Conservation (phyloP, 2,113 vertebrate species). For the Larimichthys crocea region DNA sequence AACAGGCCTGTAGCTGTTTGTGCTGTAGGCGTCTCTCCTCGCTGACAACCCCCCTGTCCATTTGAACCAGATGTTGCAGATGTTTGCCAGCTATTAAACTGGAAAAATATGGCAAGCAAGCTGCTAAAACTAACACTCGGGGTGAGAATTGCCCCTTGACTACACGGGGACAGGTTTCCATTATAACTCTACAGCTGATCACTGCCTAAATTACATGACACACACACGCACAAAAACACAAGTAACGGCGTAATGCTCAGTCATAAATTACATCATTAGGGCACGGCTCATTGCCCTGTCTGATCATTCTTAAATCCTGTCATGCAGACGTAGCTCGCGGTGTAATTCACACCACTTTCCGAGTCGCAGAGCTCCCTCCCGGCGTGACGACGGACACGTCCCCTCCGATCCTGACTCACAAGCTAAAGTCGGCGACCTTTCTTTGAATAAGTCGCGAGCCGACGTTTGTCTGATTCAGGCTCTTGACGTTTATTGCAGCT, state of each 20-base stretch:
- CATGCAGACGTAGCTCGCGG: conserved; percentile 27
- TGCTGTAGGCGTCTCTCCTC: conserved; percentile 49
- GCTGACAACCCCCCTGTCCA: conserved; percentile 55
- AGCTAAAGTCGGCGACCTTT: neutral
- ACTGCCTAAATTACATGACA: conserved; percentile 48
- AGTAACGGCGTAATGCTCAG: conserved; percentile 25
- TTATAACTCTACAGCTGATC: conserved; percentile 63
- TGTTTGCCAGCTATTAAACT: conserved; percentile 73
- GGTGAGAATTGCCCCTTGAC: conserved; percentile 63
- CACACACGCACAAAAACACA: conserved; percentile 16
- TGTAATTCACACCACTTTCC: conserved; percentile 29
- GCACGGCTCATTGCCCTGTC: conserved; percentile 41
- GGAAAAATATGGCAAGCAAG: conserved; percentile 67
- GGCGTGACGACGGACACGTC: neutral
- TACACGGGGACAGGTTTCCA: conserved; percentile 54
- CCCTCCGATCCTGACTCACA: conserved; percentile 12
- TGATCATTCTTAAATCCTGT: conserved; percentile 48
- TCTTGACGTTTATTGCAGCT: conserved; percentile 26
- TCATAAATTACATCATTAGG: conserved; percentile 31
- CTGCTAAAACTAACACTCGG: conserved; percentile 72
- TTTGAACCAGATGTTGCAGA: conserved; percentile 76
- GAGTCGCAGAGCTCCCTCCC: conserved; percentile 17
- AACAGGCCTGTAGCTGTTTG: conserved; percentile 61
- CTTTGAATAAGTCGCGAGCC: neutral
- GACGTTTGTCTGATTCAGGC: conserved; percentile 16